Conservation (phyloP, 2,888 invertebrate species). For the Folsomia manolachei region DNA sequence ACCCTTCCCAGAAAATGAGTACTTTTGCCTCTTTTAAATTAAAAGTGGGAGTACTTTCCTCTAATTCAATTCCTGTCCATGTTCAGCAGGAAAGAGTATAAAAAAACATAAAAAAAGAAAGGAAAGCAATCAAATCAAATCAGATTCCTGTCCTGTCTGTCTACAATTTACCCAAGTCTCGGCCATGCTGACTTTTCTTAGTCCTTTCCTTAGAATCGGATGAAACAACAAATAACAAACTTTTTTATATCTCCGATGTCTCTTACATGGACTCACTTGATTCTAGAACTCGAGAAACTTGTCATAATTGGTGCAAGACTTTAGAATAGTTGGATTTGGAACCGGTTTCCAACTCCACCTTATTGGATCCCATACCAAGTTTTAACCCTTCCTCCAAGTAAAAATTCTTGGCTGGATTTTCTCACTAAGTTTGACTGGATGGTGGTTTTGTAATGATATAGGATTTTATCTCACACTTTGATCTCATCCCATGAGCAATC, state of each 20-base stretch:
- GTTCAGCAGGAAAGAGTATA: too few relatives aligned
- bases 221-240: too few relatives aligned
- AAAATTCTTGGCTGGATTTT: not conserved
- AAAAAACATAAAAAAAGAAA: too few relatives aligned
- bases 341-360: not conserved
- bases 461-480: not conserved
- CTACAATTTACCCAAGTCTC: not conserved
- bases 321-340: not conserved
- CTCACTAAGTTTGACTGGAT: not conserved
- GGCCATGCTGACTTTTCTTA: not conserved
- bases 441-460: not conserved
- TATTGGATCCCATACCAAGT: not conserved
- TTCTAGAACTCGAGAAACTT: not conserved
- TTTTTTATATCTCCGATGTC: not conserved
- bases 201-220: not conserved
- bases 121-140: not conserved
- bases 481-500: too few relatives aligned
- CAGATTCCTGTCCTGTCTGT: slow-evolving; percentile 1
- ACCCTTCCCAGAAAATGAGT: slow-evolving; percentile 16
- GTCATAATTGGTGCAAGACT: not conserved
- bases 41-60: slow-evolving; percentile 16
- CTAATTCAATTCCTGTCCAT: not conserved
- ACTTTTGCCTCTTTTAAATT: slow-evolving; percentile 22
- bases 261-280: not conserved
- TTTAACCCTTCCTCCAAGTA: not conserved